Evolutionary conservation across 1,140 invertebrate genomes (phyloP).

Genomic region (Pseudomyrmex pallidus): DNA sequence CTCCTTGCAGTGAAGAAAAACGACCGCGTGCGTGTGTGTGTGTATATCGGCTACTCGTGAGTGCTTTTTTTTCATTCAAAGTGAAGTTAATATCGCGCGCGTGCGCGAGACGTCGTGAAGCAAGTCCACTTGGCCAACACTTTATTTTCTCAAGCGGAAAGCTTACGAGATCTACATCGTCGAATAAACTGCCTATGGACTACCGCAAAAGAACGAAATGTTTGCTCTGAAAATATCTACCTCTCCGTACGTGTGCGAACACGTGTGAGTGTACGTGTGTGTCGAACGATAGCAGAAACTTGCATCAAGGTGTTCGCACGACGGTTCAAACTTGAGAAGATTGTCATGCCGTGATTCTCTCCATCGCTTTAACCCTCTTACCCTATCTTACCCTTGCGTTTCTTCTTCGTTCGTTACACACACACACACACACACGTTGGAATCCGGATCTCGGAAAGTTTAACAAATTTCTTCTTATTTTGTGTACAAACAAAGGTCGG

Average conservation of each 20-base stretch:
- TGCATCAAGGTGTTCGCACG: constrained; percentile 47
- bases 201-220: constrained; percentile 43
- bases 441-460: neutral
- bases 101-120: neutral
- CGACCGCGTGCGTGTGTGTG: neutral
- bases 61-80: constrained; percentile 5
- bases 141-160: constrained; percentile 65
- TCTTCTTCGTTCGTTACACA: neutral
- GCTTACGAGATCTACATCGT: constrained; percentile 51
- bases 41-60: constrained; percentile 2
- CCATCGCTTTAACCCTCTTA: constrained; percentile 1
- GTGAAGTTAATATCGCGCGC: constrained; percentile 37
- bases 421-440: too few species aligned
- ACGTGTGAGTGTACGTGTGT: neutral
- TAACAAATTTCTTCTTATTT: constrained; percentile 10
- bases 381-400: neutral
- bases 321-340: constrained; percentile 14
- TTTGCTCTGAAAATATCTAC: constrained; percentile 66
- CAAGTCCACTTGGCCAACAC: constrained; percentile 48
- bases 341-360: constrained; percentile 36
- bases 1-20: neutral
- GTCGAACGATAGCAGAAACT: constrained; percentile 52
- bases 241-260: constrained; percentile 13
- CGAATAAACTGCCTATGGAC: constrained; percentile 53
- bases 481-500: neutral